These are phyloP conservation scores for Bolborhynchus lineola DNA, from an alignment of 2,113 vertebrate species.

Conservation along the genomic window DNA sequence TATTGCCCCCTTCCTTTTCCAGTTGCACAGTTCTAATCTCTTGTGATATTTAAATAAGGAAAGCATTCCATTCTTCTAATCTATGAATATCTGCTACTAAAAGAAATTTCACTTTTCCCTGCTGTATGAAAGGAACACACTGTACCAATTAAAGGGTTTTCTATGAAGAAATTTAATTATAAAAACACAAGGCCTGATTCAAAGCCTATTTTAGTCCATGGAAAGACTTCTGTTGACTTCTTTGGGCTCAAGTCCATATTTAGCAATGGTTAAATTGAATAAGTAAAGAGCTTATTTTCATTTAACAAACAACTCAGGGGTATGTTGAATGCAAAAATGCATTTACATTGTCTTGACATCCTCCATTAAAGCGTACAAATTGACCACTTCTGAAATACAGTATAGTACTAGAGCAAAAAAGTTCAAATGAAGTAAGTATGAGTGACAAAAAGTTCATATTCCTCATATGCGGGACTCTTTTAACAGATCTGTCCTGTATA, in stretches of 20 bases:
- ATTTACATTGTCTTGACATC: neutral
- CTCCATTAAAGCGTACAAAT: neutral
- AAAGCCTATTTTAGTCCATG: slow-evolving; percentile 17
- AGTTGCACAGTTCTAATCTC: neutral
- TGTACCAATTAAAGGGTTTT: slow-evolving; percentile 39
- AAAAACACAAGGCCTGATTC: slow-evolving; percentile 45
- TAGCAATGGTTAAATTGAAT: slow-evolving; percentile 1
- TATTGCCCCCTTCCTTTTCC: neutral
- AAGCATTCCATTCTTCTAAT: neutral
- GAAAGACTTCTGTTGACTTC: slow-evolving; percentile 13
- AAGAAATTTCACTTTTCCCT: slow-evolving; percentile 2
- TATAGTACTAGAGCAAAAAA: neutral
- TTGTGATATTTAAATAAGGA: neutral
- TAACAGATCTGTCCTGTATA: neutral
- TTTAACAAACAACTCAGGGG: neutral
- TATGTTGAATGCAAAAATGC: neutral
- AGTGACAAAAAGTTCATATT: neutral
- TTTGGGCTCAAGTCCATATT: neutral
- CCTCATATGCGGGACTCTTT: neutral
- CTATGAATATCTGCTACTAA: neutral
- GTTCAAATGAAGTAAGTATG: neutral
- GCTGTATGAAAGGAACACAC: neutral
- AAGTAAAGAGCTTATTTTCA: neutral
- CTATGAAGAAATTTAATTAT: slow-evolving; percentile 51
- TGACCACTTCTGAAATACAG: neutral